Evolutionary conservation across 1,140 invertebrate species (phyloP).

Genomic region (Aphaenogaster floridana): DNA sequence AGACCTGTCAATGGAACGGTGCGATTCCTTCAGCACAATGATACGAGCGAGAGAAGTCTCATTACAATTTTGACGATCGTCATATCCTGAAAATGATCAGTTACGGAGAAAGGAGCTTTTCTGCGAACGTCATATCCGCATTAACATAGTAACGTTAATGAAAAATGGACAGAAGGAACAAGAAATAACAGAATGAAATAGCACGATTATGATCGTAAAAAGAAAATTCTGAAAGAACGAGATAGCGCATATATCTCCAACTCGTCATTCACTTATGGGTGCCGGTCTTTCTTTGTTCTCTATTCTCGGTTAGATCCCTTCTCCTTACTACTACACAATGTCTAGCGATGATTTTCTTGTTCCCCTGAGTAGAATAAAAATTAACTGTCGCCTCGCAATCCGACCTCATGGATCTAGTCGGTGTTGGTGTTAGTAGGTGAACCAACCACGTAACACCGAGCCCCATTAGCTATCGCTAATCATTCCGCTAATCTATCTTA

Average conservation of each 20-base stretch:
- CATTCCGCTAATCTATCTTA: slow-evolving; percentile 75
- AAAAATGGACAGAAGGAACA: background rate
- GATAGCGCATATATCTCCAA: slow-evolving; percentile 26
- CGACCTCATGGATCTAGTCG: background rate
- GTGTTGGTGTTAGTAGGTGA: slow-evolving; percentile 44
- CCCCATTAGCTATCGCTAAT: slow-evolving; percentile 77
- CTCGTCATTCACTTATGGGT: background rate
- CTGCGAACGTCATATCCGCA: background rate
- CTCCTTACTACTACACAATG: background rate
- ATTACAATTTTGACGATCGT: slow-evolving; percentile 15
- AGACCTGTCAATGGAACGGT: slow-evolving; percentile 24
- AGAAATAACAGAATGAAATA: background rate
- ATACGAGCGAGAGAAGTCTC: background rate
- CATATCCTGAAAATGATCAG: background rate
- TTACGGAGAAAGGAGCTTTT: background rate
- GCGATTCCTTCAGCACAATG: background rate
- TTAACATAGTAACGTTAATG: background rate
- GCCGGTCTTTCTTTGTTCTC: background rate
- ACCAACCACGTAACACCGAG: slow-evolving; percentile 47
- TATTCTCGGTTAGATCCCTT: background rate
- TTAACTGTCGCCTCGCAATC: slow-evolving; percentile 40
- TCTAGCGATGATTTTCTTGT: slow-evolving; percentile 23
- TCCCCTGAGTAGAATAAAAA: slow-evolving; percentile 37
- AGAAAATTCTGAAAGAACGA: slow-evolving; percentile 48
- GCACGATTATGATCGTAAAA: background rate